Conservation (phyloP, 2,797 vertebrate species). For the Hemitrygon akajei region DNA sequence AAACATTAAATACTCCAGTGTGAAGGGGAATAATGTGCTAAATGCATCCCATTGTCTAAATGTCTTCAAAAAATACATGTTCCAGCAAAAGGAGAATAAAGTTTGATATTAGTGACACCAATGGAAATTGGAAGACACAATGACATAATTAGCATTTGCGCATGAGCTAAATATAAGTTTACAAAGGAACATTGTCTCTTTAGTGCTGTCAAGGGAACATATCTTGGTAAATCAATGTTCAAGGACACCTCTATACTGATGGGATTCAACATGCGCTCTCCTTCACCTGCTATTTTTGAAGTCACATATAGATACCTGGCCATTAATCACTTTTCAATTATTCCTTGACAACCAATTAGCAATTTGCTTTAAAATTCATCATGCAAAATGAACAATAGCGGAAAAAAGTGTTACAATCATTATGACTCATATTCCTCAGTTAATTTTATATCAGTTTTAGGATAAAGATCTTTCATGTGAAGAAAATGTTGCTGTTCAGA, state of each 20-base stretch:
- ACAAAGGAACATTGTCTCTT: background rate
- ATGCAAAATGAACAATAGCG: background rate
- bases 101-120: background rate
- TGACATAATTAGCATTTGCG: background rate
- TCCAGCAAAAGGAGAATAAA: background rate
- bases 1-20: no score
- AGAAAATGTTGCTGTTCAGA: background rate
- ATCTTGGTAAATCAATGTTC: background rate
- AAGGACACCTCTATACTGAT: background rate
- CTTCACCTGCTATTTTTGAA: background rate
- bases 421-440: background rate
- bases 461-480: background rate
- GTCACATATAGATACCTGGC: background rate
- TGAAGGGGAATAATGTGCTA: no score
- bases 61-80: background rate
- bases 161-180: background rate
- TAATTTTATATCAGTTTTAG: background rate
- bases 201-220: background rate
- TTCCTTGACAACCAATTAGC: slow-evolving; percentile 7
- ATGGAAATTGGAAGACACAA: background rate
- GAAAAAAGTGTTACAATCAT: background rate
- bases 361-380: background rate
- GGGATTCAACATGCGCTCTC: background rate
- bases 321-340: slow-evolving; percentile 23
- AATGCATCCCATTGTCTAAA: background rate